These are phyloP conservation scores for Callipepla californica DNA, from an alignment of 2,113 vertebrate genomes.

Conservation along the genomic window DNA sequence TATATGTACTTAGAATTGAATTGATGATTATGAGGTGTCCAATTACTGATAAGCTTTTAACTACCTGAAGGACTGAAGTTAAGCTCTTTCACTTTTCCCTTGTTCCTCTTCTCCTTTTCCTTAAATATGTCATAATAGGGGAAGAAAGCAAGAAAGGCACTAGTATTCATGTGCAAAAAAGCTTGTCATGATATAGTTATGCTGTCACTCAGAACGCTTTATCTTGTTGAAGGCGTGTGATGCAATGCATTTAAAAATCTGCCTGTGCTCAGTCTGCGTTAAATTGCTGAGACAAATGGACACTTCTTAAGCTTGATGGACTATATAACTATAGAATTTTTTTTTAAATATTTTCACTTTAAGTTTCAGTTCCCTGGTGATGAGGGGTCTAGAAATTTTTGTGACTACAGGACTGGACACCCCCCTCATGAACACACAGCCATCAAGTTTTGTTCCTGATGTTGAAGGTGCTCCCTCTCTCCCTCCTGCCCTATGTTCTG, in stretches of 20 bases:
- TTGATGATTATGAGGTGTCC: not conserved
- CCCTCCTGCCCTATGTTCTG: accelerated
- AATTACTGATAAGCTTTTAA: not conserved
- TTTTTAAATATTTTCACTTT: not conserved
- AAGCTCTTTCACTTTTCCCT: not conserved
- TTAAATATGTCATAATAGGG: not conserved
- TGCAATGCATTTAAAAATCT: not conserved
- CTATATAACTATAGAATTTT: not conserved
- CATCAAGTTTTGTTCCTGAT: not conserved
- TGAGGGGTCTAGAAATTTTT: not conserved
- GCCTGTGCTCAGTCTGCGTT: not conserved
- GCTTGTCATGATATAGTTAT: not conserved
- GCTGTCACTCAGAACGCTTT: not conserved
- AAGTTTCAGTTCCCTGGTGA: not conserved
- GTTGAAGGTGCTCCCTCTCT: not conserved
- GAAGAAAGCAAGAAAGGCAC: not conserved
- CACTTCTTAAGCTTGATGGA: not conserved
- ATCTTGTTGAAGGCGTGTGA: accelerated
- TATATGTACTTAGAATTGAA: not conserved
- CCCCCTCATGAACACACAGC: not conserved
- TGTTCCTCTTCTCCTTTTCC: not conserved
- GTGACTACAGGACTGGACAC: accelerated
- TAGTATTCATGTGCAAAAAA: not conserved
- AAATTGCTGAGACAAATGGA: not conserved
- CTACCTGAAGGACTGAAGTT: not conserved